phyloP scores from a whole-genome alignment of 2,797 vertebrate species.

The Oreortyx pictus region DNA sequence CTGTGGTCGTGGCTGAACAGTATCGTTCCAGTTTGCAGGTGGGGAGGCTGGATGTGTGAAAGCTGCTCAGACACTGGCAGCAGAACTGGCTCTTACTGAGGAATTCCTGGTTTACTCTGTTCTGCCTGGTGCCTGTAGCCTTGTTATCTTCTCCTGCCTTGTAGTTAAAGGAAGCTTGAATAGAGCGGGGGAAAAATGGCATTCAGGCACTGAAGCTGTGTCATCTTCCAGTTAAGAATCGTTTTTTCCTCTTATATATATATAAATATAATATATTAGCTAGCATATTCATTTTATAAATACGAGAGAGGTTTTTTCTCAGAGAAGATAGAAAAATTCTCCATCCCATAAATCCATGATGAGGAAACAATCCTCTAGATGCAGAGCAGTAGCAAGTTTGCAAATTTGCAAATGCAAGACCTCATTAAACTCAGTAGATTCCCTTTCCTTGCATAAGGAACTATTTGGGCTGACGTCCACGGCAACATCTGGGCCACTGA shows the following conservation, averaged over 20 bases:
- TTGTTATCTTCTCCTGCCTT: neutral
- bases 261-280: neutral
- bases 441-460: conserved; percentile 46
- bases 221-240: neutral
- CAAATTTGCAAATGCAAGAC: conserved; percentile 30
- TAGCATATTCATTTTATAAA: neutral
- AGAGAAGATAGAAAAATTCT: neutral
- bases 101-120: neutral
- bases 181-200: neutral
- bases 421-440: conserved; percentile 60
- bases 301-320: neutral
- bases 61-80: neutral
- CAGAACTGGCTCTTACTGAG: neutral
- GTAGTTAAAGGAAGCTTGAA: neutral
- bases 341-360: neutral
- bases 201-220: neutral
- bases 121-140: neutral
- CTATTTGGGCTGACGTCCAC: conserved; percentile 67
- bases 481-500: conserved; percentile 66
- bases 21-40: conserved; percentile 22
- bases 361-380: conserved; percentile 17
- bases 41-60: neutral
- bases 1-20: neutral
- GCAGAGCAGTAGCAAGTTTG: conserved; percentile 33
- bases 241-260: neutral